phyloP scores from a whole-genome alignment of 2,797 vertebrate species.

The Cyclura pinguis region DNA sequence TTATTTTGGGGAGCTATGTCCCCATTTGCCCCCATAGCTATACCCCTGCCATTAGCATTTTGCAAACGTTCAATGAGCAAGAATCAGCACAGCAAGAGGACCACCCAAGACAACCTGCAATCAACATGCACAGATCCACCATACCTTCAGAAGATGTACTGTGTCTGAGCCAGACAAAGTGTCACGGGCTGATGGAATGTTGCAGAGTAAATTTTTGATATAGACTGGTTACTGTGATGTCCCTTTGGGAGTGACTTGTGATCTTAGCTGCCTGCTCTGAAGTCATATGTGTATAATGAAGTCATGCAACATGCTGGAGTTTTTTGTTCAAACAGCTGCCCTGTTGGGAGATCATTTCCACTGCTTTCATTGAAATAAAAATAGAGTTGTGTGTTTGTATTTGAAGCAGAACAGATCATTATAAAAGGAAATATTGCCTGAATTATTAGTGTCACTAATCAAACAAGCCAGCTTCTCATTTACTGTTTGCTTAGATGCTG shows the following conservation, averaged over 20 bases:
- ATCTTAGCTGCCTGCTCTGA: not conserved
- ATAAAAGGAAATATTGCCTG: not conserved
- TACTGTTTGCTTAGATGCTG: constrained; percentile 1
- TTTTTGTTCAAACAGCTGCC: constrained; percentile 24
- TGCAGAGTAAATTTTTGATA: not conserved
- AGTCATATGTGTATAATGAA: not conserved
- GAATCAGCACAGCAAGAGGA: not conserved
- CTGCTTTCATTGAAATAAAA: not conserved
- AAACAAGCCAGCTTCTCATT: not conserved
- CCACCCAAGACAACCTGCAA: not conserved
- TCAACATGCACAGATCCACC: not conserved
- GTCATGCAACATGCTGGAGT: not conserved
- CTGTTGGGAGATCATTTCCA: not conserved
- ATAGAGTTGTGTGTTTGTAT: not conserved
- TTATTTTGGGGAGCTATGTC: too few species aligned
- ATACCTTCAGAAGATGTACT: constrained; percentile 21
- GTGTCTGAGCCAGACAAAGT: not conserved
- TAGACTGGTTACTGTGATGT: not conserved
- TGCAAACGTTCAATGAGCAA: not conserved
- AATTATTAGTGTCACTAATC: not conserved
- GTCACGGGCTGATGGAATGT: not conserved
- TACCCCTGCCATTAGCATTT: too few species aligned
- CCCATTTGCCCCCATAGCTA: not conserved
- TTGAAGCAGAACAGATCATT: not conserved
- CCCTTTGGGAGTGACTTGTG: not conserved